Conservation (phyloP, 2,113 vertebrate species). For the Merops nubicus region DNA sequence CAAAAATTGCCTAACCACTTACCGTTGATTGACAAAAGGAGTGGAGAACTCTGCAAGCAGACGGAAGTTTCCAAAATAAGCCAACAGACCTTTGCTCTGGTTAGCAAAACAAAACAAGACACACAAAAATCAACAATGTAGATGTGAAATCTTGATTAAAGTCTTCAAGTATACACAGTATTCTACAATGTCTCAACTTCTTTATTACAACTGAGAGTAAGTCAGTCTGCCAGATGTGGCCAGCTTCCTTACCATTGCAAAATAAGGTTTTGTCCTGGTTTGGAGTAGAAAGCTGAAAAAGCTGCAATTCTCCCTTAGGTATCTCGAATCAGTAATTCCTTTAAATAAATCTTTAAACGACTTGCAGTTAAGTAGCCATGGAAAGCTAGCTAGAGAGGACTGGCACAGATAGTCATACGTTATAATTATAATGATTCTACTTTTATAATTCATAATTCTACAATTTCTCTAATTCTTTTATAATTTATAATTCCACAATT, state of each 20-base stretch:
- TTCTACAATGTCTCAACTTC: not conserved
- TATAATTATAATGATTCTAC: not conserved
- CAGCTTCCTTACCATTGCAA: not conserved
- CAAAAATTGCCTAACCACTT: slow-evolving; percentile 59
- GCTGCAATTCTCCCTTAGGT: not conserved
- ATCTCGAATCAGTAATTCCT: not conserved
- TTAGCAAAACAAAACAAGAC: slow-evolving; percentile 62
- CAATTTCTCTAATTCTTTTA: no score
- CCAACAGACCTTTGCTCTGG: slow-evolving; percentile 87
- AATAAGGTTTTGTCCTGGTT: no score
- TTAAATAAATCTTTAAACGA: not conserved
- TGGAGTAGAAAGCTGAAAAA: no score
- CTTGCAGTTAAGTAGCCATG: not conserved
- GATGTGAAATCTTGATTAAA: not conserved
- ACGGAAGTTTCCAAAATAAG: slow-evolving; percentile 95
- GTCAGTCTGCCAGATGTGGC: not conserved
- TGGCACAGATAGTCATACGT: not conserved
- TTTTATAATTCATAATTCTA: no score
- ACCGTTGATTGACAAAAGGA: slow-evolving; percentile 99
- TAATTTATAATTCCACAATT: no score
- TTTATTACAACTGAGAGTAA: not conserved
- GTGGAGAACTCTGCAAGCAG: slow-evolving; percentile 97
- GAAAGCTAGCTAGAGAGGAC: not conserved
- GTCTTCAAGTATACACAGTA: not conserved
- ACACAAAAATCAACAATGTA: not conserved